Evolutionary conservation across 2,797 vertebrate genomes (phyloP), one percentile per base, ranked within the genome.

Genomic region (Alca torda): DNA sequence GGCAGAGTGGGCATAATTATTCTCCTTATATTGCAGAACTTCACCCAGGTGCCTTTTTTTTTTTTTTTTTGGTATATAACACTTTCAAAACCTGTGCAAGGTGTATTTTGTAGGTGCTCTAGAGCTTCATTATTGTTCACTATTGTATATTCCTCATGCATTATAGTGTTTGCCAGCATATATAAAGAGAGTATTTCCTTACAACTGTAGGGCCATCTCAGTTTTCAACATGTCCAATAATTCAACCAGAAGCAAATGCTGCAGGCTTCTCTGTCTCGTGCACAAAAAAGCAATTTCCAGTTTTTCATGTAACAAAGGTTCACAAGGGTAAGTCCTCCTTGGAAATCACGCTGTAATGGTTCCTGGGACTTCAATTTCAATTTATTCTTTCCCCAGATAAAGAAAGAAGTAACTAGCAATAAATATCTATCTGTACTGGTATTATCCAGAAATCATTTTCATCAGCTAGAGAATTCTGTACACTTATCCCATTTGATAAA

Each of bases 361-460:
- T 60, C 46, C 63, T 53, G 17, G 74, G 46, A 81, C 45, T 97
- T 94, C 9, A 89, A 87, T 83, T 94, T 89, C 65, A 84, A 33
- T 79, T 87, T 84, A 26, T 65, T 91, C 10, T 83, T 93, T 92
- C 41, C 33, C 21, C 1, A 2, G 39, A 65, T 61, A 69, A 94
- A 83, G 51, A 54, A 72, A 83, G 26, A 13, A 85, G 61, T 65
- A 92, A 19, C 50, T 51, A 92, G 41, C 89, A 87, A 85, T 89
- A 84, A 72, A 76, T 95, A 39, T 54, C 21, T 77, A 14, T 85
- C 26, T 75, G 19, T 76, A 18, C 7, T 81, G 24, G 8, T 85
- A 54, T 83, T 90, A 85, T 87, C 37, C 72, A 94, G 78, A 95
- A 95, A 90, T 89, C 0, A 72, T 91, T 92, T 93, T 69, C 53